Evolutionary conservation across 2,113 vertebrate species (phyloP), one percentile per base, ranked within the genome.

Genomic region (Malaclemys terrapin): DNA sequence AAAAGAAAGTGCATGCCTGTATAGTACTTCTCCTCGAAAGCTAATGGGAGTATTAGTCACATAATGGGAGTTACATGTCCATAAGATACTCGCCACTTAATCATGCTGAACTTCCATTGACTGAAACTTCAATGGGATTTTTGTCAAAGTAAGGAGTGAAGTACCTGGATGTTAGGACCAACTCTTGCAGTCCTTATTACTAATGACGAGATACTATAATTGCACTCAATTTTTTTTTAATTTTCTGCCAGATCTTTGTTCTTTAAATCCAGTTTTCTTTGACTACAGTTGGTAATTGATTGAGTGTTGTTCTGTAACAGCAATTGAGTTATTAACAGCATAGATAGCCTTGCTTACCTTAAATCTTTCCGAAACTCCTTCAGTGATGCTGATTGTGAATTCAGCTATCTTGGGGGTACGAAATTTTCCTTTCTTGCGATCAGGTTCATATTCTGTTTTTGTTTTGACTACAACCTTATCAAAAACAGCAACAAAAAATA

Each of bases 351-450:
- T 84, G 65, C 98, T 99, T 98, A 99, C 99, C 98, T 99, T 99
- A 95, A 99, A 98, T 93, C 99, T 98, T 98, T 99, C 99, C 3
- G 99, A 99, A 76, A 99, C 99, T 0, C 99, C 99, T 98, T 99
- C 99, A 1, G 99, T 99, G 98, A 99, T 98, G 98, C 99, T 99
- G 98, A 99, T 99, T 3, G 99, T 99, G 98, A 99, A 99, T 97
- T 99, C 99, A 8, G 99, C 99, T 50, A 99, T 99, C 97, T 99
- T 99, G 29, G 99, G 99, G 80, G 99, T 97, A 17, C 99, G 98
- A 5, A 98, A 98, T 96, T 99, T 99, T 17, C 99, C 98, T 85
- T 99, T 99, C 98, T 99, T 99, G 96, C 98, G 98, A 65, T 99
- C 99, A 1, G 98, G 98, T 75, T 99, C 99, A 96, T 99, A 99